Percentiles rank a stretch among this genome's conserved stretches.
Evolutionary conservation across 2,113 vertebrate genomes (phyloP).

Genomic region (Epinephelus moara): DNA sequence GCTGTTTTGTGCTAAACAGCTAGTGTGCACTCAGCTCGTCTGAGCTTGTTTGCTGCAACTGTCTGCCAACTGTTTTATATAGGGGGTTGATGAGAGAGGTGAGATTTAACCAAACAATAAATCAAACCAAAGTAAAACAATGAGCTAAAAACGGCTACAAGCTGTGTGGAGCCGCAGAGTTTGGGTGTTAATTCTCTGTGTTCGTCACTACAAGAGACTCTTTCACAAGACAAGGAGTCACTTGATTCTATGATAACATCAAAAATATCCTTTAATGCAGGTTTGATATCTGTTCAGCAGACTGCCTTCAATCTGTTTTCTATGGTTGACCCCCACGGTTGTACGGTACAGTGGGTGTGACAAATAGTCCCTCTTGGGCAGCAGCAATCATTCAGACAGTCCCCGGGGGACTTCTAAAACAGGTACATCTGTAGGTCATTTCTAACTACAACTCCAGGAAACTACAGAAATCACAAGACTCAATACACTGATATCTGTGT

Average conservation of each 20-base stretch:
- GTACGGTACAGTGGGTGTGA: conserved; percentile 17
- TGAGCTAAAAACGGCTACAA: background rate
- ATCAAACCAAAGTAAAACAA: conserved; percentile 21
- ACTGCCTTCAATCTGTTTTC: conserved; percentile 11
- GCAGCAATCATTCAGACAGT: conserved; percentile 36
- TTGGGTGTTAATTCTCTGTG: background rate
- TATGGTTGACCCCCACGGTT: background rate
- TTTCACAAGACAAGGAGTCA: conserved; percentile 22
- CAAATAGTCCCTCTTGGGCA: conserved; percentile 33
- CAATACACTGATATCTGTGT: conserved; percentile 15
- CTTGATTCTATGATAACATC: conserved; percentile 23
- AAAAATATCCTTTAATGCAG: conserved; percentile 29
- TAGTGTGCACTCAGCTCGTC: background rate
- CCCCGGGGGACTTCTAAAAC: conserved; percentile 37
- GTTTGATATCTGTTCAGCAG: conserved; percentile 27
- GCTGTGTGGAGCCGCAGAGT: background rate
- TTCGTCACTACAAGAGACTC: conserved; percentile 28
- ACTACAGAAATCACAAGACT: conserved; percentile 15
- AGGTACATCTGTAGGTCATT: conserved; percentile 31
- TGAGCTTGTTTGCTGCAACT: background rate
- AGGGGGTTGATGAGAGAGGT: background rate
- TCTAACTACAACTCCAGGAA: conserved; percentile 10
- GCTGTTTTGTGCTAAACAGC: background rate
- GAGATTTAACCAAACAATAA: background rate
- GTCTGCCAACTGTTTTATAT: background rate